Percentiles rank a stretch among this genome's conserved stretches.
These are phyloP conservation scores for Saturnia japonica DNA, from an alignment of 2,888 invertebrate genomes.

Conservation along the genomic window DNA sequence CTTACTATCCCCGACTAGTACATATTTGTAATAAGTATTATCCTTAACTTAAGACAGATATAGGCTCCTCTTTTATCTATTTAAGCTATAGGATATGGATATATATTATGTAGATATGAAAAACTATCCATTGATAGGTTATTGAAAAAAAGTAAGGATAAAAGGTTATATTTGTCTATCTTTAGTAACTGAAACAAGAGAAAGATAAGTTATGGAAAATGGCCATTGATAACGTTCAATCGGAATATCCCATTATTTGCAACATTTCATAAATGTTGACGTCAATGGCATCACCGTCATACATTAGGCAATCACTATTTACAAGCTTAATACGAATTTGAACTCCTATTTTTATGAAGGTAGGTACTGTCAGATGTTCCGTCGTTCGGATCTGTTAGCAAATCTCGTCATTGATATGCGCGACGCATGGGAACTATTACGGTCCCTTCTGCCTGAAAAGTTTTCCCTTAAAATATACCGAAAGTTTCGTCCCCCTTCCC, in stretches of 20 bases:
- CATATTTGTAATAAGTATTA: too few relatives aligned
- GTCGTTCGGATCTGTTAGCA: constrained; percentile 4
- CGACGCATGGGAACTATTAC: constrained; percentile 7
- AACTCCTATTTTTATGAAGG: background rate
- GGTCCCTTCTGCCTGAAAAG: constrained; percentile 10
- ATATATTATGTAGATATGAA: too few relatives aligned
- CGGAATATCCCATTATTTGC: background rate
- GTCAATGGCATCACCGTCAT: background rate
- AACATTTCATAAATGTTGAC: background rate
- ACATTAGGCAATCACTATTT: background rate
- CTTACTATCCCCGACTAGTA: too few relatives aligned
- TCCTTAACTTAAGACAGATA: too few relatives aligned
- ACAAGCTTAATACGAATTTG: background rate
- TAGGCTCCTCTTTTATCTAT: too few relatives aligned
- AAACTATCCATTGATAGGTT: too few relatives aligned
- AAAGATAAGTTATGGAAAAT: too few relatives aligned
- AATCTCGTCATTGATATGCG: constrained; percentile 12
- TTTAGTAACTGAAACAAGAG: too few relatives aligned
- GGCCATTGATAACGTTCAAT: background rate
- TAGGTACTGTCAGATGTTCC: background rate
- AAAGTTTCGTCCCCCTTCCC: constrained; percentile 24
- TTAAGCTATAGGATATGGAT: too few relatives aligned
- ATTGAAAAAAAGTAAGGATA: too few relatives aligned
- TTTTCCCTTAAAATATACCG: constrained; percentile 5
- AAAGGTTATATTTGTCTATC: too few relatives aligned